Percentiles rank a stretch among this genome's conserved stretches.
These are phyloP conservation scores for Epizoanthus illoricatus DNA, from an alignment of 92 coral and sea anemone genomes.

Conservation along the genomic window DNA sequence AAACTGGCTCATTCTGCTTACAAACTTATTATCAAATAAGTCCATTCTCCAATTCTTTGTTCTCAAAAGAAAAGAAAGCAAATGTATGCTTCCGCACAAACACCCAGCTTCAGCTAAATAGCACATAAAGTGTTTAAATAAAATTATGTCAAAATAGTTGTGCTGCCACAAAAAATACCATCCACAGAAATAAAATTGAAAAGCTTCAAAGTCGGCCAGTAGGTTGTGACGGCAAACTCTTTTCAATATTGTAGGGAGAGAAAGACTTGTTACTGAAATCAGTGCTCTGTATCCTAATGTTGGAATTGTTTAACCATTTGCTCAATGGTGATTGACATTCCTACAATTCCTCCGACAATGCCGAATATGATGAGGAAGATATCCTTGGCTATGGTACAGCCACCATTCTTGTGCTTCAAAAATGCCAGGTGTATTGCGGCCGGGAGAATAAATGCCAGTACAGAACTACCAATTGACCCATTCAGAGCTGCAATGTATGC, in stretches of 20 bases:
- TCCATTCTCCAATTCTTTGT: no score
- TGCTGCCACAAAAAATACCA: no score
- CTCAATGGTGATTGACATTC: slow-evolving; percentile 62
- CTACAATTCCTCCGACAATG: slow-evolving; percentile 76
- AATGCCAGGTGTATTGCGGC: slow-evolving; percentile 78
- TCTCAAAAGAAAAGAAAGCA: background rate
- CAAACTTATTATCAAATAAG: no score
- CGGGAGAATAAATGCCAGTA: slow-evolving; percentile 82
- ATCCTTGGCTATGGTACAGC: slow-evolving; percentile 66
- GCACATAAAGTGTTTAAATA: background rate
- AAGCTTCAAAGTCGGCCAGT: no score
- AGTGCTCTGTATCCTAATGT: background rate
- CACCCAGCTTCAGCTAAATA: background rate
- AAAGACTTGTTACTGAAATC: background rate
- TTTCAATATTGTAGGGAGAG: no score
- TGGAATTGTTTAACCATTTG: slow-evolving; percentile 70
- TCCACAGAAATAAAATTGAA: no score
- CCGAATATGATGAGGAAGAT: slow-evolving; percentile 76
- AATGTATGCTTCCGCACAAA: background rate
- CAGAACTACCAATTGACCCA: slow-evolving; percentile 91
- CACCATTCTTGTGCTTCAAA: slow-evolving; percentile 48
- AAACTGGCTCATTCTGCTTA: background rate
- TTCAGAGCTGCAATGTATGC: slow-evolving; percentile 83
- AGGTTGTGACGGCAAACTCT: no score
- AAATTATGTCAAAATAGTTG: background rate